Evolutionary conservation across 2,888 invertebrate species (phyloP), one percentile per base, ranked within the genome.

Genomic region (Athalia rosae): DNA sequence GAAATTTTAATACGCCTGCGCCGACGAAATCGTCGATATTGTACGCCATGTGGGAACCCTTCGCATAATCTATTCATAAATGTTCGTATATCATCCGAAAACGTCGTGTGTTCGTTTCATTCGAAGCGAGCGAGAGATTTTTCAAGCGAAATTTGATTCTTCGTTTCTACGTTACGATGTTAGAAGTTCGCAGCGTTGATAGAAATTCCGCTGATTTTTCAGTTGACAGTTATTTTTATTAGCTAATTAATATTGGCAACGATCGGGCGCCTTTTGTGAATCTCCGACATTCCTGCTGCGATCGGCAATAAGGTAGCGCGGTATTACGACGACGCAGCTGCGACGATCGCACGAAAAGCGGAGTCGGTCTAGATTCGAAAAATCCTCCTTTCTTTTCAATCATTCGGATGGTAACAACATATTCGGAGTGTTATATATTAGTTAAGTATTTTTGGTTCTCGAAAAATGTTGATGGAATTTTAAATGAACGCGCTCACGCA

Each of bases 11-110:
- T 82, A 77, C 78, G 79, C 80, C 81, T 81, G 81, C 81, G 80
- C 77, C 77, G 76, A 73, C 77, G 78, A 61, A 80, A 80, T 83
- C 78, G 85, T 87, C 86, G 84, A 87, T 87, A 86, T 85, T 83
- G 81, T 81, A 81, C 82, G 73, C 76, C 69, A 77, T 77, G 77
- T 77, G 77, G 59, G 76, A 43, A 47, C 50, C 62, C 15, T 56
- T 69, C 61, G 13, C 64, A 28, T 59, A 76, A 28, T 45, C 47
- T 59, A 63, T 64, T 48, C 61, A 4, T 67, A 15, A 45, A 76
- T 50, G 13, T 50, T n/a, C 47, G 28, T 58, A 59, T 13, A 64
- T 28, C 50, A 66, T 58, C 61, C 53, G 45, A 78, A 56, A 74
- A n/a, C 45, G 8, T 43, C n/a, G 67, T 50, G 63, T 63, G 67